A percentile compares a stretch with the other conserved stretches of the same genome.
Conservation (phyloP, 2,797 vertebrate genomes). For the Acridotheres tristis region DNA sequence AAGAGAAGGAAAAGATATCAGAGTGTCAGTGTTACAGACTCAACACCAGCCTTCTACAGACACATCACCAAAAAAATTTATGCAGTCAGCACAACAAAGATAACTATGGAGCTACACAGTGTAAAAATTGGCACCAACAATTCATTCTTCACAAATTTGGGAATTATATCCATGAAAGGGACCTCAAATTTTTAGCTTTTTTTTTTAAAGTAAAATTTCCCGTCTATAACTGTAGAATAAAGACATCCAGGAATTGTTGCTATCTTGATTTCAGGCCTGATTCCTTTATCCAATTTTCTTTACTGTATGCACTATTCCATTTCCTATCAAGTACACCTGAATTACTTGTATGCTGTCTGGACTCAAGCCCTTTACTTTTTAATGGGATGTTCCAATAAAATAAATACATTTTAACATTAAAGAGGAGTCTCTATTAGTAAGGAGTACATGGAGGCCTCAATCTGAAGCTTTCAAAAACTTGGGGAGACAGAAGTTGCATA, state of each 20-base stretch:
- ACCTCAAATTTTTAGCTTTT: not conserved
- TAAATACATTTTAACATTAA: not conserved
- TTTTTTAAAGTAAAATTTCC: not conserved
- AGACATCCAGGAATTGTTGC: too few relatives aligned
- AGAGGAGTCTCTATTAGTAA: not conserved
- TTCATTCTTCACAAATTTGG: not conserved
- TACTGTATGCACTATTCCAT: not conserved
- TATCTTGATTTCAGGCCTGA: not conserved
- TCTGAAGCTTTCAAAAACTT: not conserved
- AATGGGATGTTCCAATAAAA: not conserved
- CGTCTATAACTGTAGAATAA: not conserved
- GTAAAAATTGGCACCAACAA: not conserved
- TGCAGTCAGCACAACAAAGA: slow-evolving; percentile 21
- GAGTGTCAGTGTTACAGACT: slow-evolving; percentile 28
- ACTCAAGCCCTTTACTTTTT: not conserved
- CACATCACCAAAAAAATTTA: slow-evolving; percentile 8
- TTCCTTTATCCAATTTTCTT: not conserved
- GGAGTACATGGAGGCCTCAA: not conserved
- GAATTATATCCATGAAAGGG: not conserved
- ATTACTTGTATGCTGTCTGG: not conserved
- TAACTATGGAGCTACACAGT: not conserved
- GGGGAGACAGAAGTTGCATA: not conserved
- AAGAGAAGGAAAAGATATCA: slow-evolving; percentile 26
- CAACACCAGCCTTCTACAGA: slow-evolving; percentile 37
- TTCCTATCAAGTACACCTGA: not conserved